These are phyloP conservation scores for Lordiphosa clarofinis DNA, from an alignment of 1,140 invertebrate species.

Conservation along the genomic window DNA sequence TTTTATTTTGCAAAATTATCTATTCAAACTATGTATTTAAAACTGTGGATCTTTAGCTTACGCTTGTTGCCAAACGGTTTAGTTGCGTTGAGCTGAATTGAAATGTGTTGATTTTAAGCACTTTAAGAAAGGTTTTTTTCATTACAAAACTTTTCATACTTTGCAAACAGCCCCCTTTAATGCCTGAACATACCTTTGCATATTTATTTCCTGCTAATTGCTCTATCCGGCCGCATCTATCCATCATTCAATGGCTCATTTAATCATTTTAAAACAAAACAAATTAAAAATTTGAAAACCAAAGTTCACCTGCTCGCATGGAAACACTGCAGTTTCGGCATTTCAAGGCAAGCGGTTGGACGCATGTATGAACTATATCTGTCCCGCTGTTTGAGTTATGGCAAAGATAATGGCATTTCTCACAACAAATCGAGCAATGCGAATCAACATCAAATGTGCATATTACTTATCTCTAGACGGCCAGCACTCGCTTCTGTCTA, in stretches of 20 bases:
- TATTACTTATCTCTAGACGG: conserved; percentile 31
- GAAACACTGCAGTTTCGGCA: neutral
- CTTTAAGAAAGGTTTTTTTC: too few relatives aligned
- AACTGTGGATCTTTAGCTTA: too few relatives aligned
- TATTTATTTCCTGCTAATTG: conserved; percentile 10
- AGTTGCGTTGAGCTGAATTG: too few relatives aligned
- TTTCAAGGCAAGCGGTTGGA: neutral
- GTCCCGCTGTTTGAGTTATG: conserved; percentile 46
- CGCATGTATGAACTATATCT: conserved; percentile 11
- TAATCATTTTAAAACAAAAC: conserved; percentile 41
- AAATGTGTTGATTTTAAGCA: too few relatives aligned
- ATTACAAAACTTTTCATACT: too few relatives aligned
- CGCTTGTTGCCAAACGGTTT: too few relatives aligned
- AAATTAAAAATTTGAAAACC: conserved; percentile 36
- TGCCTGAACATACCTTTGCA: too few relatives aligned
- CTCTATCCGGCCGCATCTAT: neutral
- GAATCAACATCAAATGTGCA: conserved; percentile 41
- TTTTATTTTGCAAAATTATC: too few relatives aligned
- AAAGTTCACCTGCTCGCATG: conserved; percentile 48
- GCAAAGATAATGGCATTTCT: conserved; percentile 44
- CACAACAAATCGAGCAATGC: conserved; percentile 42
- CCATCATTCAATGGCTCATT: conserved; percentile 22
- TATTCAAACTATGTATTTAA: too few relatives aligned
- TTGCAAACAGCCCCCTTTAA: too few relatives aligned
- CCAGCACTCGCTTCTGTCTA: conserved; percentile 30